Percentiles rank a stretch among this genome's conserved stretches.
Conservation (phyloP, 2,888 invertebrate species). For the Bugulina stolonifera region DNA sequence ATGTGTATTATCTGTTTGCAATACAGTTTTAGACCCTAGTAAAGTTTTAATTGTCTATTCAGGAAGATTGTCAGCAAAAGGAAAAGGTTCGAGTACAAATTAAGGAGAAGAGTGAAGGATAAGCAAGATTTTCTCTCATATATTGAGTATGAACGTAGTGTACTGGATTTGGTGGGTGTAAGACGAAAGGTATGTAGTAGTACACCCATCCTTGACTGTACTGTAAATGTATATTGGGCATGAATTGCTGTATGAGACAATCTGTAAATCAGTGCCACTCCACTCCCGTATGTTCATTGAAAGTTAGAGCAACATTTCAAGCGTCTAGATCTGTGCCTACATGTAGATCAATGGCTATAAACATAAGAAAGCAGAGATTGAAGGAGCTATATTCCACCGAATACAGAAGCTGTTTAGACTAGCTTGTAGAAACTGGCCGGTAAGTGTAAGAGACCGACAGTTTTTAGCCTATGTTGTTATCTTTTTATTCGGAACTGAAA, state of each 20-base stretch:
- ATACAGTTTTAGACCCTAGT: no score
- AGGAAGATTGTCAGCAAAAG: conserved; percentile 66
- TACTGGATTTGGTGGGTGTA: neutral
- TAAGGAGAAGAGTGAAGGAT: conserved; percentile 63
- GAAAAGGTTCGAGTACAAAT: conserved; percentile 68
- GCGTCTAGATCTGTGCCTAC: no score
- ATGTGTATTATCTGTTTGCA: no score
- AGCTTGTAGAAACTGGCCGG: conserved; percentile 12
- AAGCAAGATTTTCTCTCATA: conserved; percentile 60
- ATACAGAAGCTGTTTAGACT: conserved; percentile 69
- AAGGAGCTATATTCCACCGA: conserved; percentile 65
- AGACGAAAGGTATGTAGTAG: conserved; percentile 2
- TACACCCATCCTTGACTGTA: no score
- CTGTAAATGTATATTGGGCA: no score
- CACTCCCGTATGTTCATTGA: no score
- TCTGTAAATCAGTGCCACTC: no score
- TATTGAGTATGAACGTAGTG: conserved; percentile 36
- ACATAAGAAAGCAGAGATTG: conserved; percentile 64
- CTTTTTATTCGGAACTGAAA: no score
- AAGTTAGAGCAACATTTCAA: no score
- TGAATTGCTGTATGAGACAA: no score
- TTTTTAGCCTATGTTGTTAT: no score
- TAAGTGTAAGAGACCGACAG: neutral
- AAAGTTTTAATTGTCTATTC: no score
- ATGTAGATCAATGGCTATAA: conserved; percentile 54